Base-by-base conservation (phyloP, 2,888 invertebrate species). In the Dioctria linearis region DNA sequence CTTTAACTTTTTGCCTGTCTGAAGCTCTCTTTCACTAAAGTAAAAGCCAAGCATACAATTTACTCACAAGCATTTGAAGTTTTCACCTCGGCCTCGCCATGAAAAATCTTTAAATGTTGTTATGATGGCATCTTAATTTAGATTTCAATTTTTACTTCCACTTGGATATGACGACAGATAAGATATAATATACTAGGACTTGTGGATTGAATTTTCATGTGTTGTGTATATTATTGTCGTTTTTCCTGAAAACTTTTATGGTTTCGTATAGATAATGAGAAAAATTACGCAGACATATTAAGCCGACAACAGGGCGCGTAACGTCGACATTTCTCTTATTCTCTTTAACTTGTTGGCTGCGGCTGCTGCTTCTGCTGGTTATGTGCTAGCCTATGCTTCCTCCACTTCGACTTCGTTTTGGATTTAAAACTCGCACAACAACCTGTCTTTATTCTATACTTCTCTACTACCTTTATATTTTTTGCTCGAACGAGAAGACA, bases 301-400 rank as follows among this genome's bases (percentile, higher is more conserved):
- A 73, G 57, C 73, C 73, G 59, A 73, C 73, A 73, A 73, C 73
- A 73, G 73, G 59, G 73, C 73, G 73, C 73, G 73, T 59, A 73
- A 25, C 25, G 2, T 25, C 25, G 57, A 57, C 73, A 73, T 73
- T 69, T 73, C 73, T 73, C 57, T 57, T 59, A 49, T 49, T 71
- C 54, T 59, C 25, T 9, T 49, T 57, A 73, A 43, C 73, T 57
- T 73, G 73, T 73, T 25, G 25, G 25, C 25, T 25, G 25, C 0
- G 25, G 25, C 25, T 25, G 25, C 25, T 25, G 2, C 25, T 25
- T 25, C 25, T 25, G 25, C 25, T 25, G 25, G 25, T 25, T 25
- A 25, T 25, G 25, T 25, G 25, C 25, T 25, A 25, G 25, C 25
- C 25, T 25, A 25, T 25, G 25, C 2, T 25, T 25, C 25, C 25